phyloP scores from a whole-genome alignment of 2,888 invertebrate genomes.

The Orgyia antiqua region DNA sequence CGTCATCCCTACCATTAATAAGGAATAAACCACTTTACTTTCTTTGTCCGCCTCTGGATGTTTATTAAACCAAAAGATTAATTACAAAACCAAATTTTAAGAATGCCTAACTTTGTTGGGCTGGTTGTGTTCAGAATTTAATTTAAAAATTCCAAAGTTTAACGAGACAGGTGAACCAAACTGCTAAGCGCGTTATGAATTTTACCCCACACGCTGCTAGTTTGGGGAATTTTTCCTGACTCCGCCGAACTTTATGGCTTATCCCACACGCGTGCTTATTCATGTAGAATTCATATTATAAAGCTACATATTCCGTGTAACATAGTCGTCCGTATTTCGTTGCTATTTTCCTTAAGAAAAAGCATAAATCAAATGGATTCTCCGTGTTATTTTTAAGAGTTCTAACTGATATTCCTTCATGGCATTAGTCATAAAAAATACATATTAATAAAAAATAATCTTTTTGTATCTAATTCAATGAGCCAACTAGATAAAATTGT shows the following conservation, averaged over 20 bases:
- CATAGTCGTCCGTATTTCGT: slow-evolving; percentile 17
- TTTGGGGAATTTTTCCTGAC: slow-evolving; percentile 67
- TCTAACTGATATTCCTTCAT: slow-evolving; percentile 17
- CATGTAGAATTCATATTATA: slow-evolving; percentile 43
- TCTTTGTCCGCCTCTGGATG: slow-evolving; percentile 49
- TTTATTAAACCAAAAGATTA: slow-evolving; percentile 69
- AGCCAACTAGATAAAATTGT: too few relatives aligned
- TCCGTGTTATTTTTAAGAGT: slow-evolving; percentile 13
- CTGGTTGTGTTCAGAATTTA: slow-evolving; percentile 68
- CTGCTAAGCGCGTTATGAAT: slow-evolving; percentile 76
- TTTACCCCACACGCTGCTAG: slow-evolving; percentile 58
- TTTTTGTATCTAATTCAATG: too few relatives aligned
- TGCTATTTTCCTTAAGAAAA: slow-evolving; percentile 15
- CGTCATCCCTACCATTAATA: slow-evolving; percentile 67
- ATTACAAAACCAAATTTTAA: slow-evolving; percentile 69
- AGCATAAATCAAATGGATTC: slow-evolving; percentile 29
- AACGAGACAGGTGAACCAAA: slow-evolving; percentile 74
- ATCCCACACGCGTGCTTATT: slow-evolving; percentile 47
- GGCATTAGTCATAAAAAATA: too few relatives aligned
- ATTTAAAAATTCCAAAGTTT: slow-evolving; percentile 76
- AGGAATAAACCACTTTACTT: slow-evolving; percentile 56
- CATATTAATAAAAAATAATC: too few relatives aligned
- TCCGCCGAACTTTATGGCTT: slow-evolving; percentile 60
- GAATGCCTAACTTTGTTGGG: slow-evolving; percentile 70
- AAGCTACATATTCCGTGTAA: slow-evolving; percentile 28